phyloP scores from a whole-genome alignment of 2,888 invertebrate species.

The Parthenolecanium corni region DNA sequence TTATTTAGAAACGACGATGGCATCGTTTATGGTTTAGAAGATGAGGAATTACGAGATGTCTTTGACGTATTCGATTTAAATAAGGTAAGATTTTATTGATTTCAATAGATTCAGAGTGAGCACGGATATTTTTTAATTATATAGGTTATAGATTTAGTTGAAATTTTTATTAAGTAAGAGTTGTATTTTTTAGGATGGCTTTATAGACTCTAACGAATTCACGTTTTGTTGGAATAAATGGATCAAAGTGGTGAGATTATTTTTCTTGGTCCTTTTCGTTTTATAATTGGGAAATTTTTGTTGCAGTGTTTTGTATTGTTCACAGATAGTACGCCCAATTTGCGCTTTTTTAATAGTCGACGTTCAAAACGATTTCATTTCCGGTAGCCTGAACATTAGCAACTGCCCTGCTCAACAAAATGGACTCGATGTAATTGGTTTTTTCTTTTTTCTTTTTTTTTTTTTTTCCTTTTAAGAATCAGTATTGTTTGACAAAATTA shows the following conservation, averaged over 20 bases:
- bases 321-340: conserved; percentile 69
- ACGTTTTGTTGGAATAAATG: conserved; percentile 78
- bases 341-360: conserved; percentile 87
- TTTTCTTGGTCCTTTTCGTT: conserved; percentile 17
- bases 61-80: conserved; percentile 73
- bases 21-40: conserved; percentile 64
- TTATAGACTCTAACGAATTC: conserved; percentile 71
- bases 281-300: neutral
- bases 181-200: conserved; percentile 46
- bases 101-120: neutral
- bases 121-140: neutral
- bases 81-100: conserved; percentile 36
- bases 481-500: neutral
- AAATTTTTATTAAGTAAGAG: no score
- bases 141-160: no score
- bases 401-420: conserved; percentile 86
- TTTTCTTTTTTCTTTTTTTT: neutral
- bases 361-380: conserved; percentile 96
- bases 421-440: conserved; percentile 58
- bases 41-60: conserved; percentile 58
- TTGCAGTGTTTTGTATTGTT: conserved; percentile 30
- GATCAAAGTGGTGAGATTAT: conserved; percentile 67
- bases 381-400: conserved; percentile 83
- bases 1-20: conserved; percentile 77
- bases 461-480: neutral